Percentiles rank a stretch among this genome's conserved stretches.
These are phyloP conservation scores for Philaenus spumarius DNA, from an alignment of 1,140 invertebrate species.

Conservation along the genomic window DNA sequence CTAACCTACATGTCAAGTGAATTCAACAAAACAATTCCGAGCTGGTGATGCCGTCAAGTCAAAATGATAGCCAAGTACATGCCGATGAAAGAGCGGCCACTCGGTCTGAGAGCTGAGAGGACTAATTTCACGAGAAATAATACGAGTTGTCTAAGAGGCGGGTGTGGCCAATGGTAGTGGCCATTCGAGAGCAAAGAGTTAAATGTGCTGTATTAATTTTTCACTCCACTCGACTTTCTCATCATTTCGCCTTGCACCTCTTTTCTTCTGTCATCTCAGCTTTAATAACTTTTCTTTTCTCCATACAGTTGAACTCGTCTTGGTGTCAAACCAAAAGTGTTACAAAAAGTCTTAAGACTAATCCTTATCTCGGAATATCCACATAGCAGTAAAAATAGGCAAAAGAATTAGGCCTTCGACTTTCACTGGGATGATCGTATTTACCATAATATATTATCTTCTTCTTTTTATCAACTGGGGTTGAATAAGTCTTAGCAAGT, in stretches of 20 bases:
- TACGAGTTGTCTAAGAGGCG: no score
- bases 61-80: no score
- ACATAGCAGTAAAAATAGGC: not conserved
- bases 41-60: no score
- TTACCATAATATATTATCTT: constrained; percentile 6
- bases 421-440: no score
- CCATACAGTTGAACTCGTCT: constrained; percentile 12
- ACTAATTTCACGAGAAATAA: no score
- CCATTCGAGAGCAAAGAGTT: no score
- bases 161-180: no score
- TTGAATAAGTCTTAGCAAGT: constrained; percentile 10
- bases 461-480: constrained; percentile 16
- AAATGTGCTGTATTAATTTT: constrained; percentile 16
- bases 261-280: constrained; percentile 12
- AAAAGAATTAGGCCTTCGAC: constrained; percentile 10
- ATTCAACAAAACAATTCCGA: no score
- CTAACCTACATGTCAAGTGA: no score
- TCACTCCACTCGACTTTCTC: constrained; percentile 4
- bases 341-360: constrained; percentile 15
- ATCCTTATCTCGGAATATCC: constrained; percentile 13
- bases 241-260: constrained; percentile 3
- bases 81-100: no score
- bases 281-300: constrained; percentile 9
- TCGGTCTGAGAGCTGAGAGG: no score
- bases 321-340: constrained; percentile 9